Percentiles rank a stretch among this genome's conserved stretches.
These are phyloP conservation scores for Synchiropus splendidus DNA, from an alignment of 2,113 vertebrate genomes.

Conservation along the genomic window DNA sequence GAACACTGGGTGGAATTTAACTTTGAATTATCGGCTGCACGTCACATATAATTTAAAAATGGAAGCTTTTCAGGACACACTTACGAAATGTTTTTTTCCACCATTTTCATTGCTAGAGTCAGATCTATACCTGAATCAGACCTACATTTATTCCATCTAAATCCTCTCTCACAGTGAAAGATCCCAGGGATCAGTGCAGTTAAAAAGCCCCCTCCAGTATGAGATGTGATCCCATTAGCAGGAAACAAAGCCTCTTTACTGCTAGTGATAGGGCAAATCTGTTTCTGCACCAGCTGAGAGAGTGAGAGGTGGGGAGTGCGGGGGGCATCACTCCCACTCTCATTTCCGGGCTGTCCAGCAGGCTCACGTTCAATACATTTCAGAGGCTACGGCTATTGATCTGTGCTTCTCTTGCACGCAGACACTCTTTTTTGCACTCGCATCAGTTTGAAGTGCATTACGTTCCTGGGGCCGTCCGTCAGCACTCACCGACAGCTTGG, in stretches of 20 bases:
- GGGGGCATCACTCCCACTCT: slow-evolving; percentile 34
- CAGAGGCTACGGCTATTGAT: slow-evolving; percentile 58
- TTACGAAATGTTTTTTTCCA: too few species aligned
- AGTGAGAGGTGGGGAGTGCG: background rate
- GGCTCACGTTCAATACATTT: slow-evolving; percentile 66
- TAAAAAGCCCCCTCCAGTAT: slow-evolving; percentile 62
- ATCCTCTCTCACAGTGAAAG: slow-evolving; percentile 35
- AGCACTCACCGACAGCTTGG: slow-evolving; percentile 40
- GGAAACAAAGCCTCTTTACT: slow-evolving; percentile 73
- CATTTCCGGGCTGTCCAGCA: slow-evolving; percentile 59
- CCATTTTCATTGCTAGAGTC: too few species aligned
- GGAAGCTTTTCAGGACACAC: too few species aligned
- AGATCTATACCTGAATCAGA: too few species aligned
- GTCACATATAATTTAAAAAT: too few species aligned
- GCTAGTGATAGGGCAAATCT: slow-evolving; percentile 71
- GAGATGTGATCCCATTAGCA: slow-evolving; percentile 67
- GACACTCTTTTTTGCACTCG: slow-evolving; percentile 21
- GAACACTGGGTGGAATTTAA: too few species aligned
- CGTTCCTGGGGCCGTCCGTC: slow-evolving; percentile 38
- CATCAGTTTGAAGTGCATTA: slow-evolving; percentile 58
- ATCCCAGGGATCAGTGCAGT: slow-evolving; percentile 56
- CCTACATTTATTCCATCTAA: slow-evolving; percentile 2
- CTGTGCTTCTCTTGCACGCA: slow-evolving; percentile 15
- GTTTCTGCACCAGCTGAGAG: slow-evolving; percentile 44
- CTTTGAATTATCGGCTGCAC: too few species aligned